Evolutionary conservation across 2,888 invertebrate genomes (phyloP).

Genomic region (Lobophora halterata): DNA sequence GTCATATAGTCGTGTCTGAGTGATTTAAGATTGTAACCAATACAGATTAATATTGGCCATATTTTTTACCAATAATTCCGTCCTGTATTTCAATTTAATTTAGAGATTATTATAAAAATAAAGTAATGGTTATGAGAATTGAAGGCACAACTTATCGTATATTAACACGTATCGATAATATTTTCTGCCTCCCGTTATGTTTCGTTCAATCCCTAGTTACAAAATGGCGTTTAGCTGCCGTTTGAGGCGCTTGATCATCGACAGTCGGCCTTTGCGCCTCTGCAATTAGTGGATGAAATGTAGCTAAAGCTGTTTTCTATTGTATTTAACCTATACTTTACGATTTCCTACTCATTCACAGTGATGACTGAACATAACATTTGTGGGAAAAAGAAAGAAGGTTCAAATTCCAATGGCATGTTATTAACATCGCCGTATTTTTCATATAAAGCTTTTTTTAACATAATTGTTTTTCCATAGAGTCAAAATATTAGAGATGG

Average conservation of each 20-base stretch:
- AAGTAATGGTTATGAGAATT: too few relatives aligned
- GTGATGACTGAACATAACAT: slow-evolving; percentile 1
- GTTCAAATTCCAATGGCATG: slow-evolving; percentile 4
- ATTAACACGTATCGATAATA: too few relatives aligned
- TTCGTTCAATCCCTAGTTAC: slow-evolving; percentile 29
- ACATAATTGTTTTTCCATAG: too few relatives aligned
- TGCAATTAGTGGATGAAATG: slow-evolving; percentile 67
- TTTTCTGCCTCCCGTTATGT: too few relatives aligned
- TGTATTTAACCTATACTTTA: slow-evolving; percentile 47
- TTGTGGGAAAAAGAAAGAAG: not conserved
- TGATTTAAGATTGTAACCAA: too few relatives aligned
- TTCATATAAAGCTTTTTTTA: slow-evolving; percentile 15
- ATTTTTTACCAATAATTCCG: too few relatives aligned
- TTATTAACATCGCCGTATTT: slow-evolving; percentile 21
- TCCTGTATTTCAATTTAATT: too few relatives aligned
- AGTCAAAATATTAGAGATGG: slow-evolving; percentile 35
- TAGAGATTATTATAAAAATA: too few relatives aligned
- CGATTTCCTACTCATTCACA: slow-evolving; percentile 30
- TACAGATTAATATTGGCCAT: too few relatives aligned
- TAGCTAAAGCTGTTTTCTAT: slow-evolving; percentile 54
- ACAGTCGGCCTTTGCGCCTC: slow-evolving; percentile 49
- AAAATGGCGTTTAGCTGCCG: slow-evolving; percentile 66
- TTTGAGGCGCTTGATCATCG: slow-evolving; percentile 52
- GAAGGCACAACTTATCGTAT: too few relatives aligned
- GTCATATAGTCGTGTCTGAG: too few relatives aligned